These are phyloP conservation scores for Dicyrtomina minuta DNA, from an alignment of 2,888 invertebrate species.

Conservation along the genomic window DNA sequence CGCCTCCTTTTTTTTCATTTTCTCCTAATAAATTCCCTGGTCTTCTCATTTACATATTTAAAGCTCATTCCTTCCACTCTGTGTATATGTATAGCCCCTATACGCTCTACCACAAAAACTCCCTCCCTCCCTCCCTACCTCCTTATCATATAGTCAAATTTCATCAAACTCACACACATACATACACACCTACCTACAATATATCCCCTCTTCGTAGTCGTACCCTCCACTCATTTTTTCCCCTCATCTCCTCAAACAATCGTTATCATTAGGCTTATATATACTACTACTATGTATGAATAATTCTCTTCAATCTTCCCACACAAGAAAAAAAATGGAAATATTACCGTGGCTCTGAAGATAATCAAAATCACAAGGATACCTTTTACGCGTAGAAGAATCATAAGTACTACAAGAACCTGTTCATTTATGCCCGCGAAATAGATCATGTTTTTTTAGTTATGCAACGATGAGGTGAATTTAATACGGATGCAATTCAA, in stretches of 20 bases:
- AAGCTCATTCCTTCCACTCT: conserved; percentile 32
- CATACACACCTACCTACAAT: too few species aligned
- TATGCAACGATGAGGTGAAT: conserved; percentile 26
- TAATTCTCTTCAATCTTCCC: too few species aligned
- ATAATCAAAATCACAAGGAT: too few species aligned
- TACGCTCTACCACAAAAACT: conserved; percentile 9
- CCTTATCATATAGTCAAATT: too few species aligned
- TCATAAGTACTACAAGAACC: too few species aligned
- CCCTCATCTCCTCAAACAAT: conserved; percentile 7
- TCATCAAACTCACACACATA: neutral
- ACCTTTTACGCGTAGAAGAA: too few species aligned
- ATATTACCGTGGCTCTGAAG: too few species aligned
- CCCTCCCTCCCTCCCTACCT: neutral
- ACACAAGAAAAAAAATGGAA: too few species aligned
- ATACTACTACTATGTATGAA: too few species aligned
- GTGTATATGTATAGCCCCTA: neutral
- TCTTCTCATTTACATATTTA: conserved; percentile 36
- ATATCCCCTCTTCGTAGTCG: too few species aligned
- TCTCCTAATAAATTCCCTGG: conserved; percentile 26
- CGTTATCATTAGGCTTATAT: too few species aligned
- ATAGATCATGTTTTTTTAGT: conserved; percentile 11
- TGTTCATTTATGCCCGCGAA: too few species aligned
- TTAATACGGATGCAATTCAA: conserved; percentile 9
- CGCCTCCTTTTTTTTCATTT: conserved; percentile 33
- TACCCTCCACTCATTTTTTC: conserved; percentile 27